A percentile compares a stretch with the other conserved stretches of the same genome.
Evolutionary conservation across 2,888 invertebrate genomes (phyloP).

Genomic region (Muschampia plurimacula): DNA sequence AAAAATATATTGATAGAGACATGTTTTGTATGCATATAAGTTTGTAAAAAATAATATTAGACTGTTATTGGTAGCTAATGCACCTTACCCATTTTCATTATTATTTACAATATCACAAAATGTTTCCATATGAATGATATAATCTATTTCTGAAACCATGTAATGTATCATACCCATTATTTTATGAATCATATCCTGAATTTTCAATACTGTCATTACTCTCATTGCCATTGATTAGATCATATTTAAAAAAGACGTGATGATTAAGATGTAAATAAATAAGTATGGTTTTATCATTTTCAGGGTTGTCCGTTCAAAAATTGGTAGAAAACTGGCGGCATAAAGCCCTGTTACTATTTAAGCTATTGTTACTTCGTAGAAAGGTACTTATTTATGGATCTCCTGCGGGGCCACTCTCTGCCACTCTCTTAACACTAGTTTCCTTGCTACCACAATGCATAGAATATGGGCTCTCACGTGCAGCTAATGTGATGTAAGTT

Average conservation of each 20-base stretch:
- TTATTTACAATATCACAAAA: not conserved
- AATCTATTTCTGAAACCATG: too few species aligned
- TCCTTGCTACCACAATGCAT: slow-evolving; percentile 96
- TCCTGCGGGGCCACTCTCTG: slow-evolving; percentile 95
- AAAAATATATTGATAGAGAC: too few species aligned
- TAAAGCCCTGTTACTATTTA: slow-evolving; percentile 96
- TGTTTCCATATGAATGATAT: not conserved
- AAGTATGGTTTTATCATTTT: slow-evolving; percentile 19
- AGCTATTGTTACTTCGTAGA: slow-evolving; percentile 95
- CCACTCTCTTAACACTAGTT: slow-evolving; percentile 93
- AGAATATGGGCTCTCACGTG: slow-evolving; percentile 92
- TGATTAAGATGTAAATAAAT: not conserved
- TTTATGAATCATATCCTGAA: slow-evolving; percentile 5
- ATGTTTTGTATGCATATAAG: too few species aligned
- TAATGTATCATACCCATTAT: not conserved
- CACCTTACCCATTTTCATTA: too few species aligned
- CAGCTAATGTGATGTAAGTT: slow-evolving; percentile 92
- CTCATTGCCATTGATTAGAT: not conserved
- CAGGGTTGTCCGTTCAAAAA: slow-evolving; percentile 93
- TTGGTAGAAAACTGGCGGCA: slow-evolving; percentile 95
- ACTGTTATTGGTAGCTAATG: too few species aligned
- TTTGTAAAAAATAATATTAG: too few species aligned
- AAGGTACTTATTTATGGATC: slow-evolving; percentile 96
- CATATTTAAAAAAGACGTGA: not conserved
- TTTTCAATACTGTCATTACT: not conserved